Conservation (phyloP, 1,140 invertebrate genomes). For the Forficula auricularia region DNA sequence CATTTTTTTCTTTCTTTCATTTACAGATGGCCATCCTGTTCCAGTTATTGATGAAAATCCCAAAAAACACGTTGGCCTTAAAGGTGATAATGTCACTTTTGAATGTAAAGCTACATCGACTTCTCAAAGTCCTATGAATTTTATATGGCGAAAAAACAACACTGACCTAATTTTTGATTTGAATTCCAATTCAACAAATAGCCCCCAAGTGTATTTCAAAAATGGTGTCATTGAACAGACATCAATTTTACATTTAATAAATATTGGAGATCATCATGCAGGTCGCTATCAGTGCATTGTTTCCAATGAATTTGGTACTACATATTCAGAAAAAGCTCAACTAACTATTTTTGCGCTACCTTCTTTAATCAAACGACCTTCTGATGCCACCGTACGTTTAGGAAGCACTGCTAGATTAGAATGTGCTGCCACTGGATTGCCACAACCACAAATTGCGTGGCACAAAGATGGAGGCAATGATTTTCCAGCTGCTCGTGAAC, state of each 20-base stretch:
- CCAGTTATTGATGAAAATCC: constrained; percentile 70
- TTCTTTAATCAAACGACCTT: constrained; percentile 66
- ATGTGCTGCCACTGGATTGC: constrained; percentile 78
- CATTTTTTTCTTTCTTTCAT: constrained; percentile 7
- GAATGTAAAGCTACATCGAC: constrained; percentile 56
- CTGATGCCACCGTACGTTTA: constrained; percentile 64
- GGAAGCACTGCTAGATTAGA: constrained; percentile 74
- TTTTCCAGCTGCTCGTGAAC: constrained; percentile 84
- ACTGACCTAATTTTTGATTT: constrained; percentile 35
- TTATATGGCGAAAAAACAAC: constrained; percentile 82
- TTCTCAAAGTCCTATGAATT: constrained; percentile 43
- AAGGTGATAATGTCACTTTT: constrained; percentile 64
- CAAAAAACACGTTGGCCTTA: constrained; percentile 58
- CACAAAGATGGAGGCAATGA: constrained; percentile 88
- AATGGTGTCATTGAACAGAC: constrained; percentile 20
- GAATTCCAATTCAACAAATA: too few relatives aligned
- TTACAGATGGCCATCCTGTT: constrained; percentile 57
- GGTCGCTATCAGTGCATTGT: constrained; percentile 88
- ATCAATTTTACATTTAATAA: constrained; percentile 49
- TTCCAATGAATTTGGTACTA: constrained; percentile 72
- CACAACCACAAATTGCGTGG: constrained; percentile 74
- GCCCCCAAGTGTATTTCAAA: too few relatives aligned
- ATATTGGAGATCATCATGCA: constrained; percentile 55
- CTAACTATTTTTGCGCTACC: constrained; percentile 80
- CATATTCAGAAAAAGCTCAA: constrained; percentile 71